Conservation (phyloP, 2,797 vertebrate species). For the Alectoris magna region DNA sequence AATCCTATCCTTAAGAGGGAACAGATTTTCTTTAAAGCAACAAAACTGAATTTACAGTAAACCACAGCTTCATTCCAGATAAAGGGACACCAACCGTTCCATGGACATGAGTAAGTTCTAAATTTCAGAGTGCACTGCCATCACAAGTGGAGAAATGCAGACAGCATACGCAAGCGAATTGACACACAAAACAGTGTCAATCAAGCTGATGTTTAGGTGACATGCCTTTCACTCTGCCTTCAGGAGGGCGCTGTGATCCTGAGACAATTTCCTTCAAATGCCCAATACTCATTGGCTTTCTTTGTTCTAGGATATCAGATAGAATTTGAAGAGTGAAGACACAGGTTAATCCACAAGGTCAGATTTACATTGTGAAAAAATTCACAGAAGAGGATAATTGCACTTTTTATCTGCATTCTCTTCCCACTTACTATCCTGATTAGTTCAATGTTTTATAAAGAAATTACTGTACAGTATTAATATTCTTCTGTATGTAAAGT, state of each 20-base stretch:
- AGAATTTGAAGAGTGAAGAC: conserved; percentile 30
- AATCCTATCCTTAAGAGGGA: not conserved
- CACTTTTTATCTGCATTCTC: not conserved
- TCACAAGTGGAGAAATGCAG: not conserved
- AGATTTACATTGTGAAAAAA: conserved; percentile 33
- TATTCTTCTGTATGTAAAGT: not conserved
- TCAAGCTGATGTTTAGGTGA: not conserved
- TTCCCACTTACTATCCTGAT: not conserved
- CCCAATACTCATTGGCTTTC: not conserved
- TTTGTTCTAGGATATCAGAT: not conserved
- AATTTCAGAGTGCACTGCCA: not conserved
- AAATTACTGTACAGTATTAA: not conserved
- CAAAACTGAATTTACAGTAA: not conserved
- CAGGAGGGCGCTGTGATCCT: not conserved
- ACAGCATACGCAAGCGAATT: not conserved
- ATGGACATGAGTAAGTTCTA: not conserved
- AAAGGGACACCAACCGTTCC: not conserved
- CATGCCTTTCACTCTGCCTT: not conserved
- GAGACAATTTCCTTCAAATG: not conserved
- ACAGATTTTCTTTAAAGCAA: not conserved
- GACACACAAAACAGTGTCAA: not conserved
- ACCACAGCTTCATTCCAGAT: not conserved
- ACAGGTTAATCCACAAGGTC: not conserved
- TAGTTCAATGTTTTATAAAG: conserved; percentile 15
- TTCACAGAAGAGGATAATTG: not conserved